Evolutionary conservation across 2,888 invertebrate species (phyloP).

Genomic region (Drosophila mimica): DNA sequence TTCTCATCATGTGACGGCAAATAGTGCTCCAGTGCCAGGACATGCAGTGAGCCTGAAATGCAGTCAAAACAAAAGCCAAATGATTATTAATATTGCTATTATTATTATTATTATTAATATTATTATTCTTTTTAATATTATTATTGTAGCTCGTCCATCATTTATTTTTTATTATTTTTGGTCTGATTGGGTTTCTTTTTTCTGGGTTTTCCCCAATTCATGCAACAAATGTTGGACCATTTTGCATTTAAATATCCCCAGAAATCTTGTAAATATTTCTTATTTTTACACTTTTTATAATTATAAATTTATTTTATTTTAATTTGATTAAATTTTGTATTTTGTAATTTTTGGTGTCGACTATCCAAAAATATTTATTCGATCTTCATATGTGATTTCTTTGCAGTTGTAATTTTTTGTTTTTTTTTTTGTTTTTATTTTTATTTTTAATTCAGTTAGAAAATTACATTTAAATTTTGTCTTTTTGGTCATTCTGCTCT

Average conservation of each 20-base stretch:
- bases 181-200: too few species aligned
- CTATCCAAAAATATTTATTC: not conserved
- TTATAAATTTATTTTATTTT: too few species aligned
- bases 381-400: not conserved
- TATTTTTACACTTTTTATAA: too few species aligned
- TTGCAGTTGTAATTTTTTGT: not conserved
- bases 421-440: not conserved
- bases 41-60: slow-evolving; percentile 90
- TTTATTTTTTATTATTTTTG: too few species aligned
- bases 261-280: too few species aligned
- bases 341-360: not conserved
- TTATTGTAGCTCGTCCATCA: not conserved
- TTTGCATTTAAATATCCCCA: too few species aligned
- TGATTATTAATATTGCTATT: not conserved
- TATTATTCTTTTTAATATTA: not conserved
- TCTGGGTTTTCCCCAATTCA: too few species aligned
- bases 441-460: slow-evolving; percentile 18
- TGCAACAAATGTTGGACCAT: too few species aligned
- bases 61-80: not conserved
- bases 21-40: slow-evolving; percentile 94
- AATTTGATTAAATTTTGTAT: too few species aligned
- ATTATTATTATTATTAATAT: not conserved
- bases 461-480: not conserved
- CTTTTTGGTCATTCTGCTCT: not conserved
- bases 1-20: slow-evolving; percentile 94